Evolutionary conservation across 1,140 invertebrate species (phyloP).

Genomic region (Holotrichia oblita): DNA sequence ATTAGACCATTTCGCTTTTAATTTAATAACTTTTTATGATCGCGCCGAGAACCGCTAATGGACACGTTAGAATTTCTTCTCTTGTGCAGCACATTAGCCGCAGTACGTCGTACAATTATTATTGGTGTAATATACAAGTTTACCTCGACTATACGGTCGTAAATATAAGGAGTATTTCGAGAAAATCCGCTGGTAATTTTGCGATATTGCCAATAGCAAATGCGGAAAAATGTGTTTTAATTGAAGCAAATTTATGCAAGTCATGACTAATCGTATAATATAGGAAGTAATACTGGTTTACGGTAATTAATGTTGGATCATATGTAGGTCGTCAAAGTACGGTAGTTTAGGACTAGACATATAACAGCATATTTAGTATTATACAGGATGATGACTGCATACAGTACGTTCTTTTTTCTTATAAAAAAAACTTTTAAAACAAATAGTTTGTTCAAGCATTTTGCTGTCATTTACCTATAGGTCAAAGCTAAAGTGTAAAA

Average conservation of each 20-base stretch:
- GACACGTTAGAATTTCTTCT: conserved; percentile 12
- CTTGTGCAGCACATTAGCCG: not conserved
- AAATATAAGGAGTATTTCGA: not conserved
- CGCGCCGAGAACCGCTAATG: conserved; percentile 1
- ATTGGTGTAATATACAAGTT: not conserved
- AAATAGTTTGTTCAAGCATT: too few species aligned
- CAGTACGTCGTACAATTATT: not conserved
- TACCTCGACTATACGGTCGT: not conserved
- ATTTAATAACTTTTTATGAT: conserved; percentile 22
- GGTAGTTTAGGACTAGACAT: too few species aligned
- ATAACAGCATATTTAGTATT: too few species aligned
- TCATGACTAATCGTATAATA: not conserved
- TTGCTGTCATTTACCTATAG: too few species aligned
- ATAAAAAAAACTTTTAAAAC: too few species aligned
- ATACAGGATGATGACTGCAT: too few species aligned
- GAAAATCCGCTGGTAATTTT: not conserved
- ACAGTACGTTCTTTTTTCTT: too few species aligned
- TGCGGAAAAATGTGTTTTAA: conserved; percentile 9
- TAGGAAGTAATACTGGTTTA: conserved; percentile 2
- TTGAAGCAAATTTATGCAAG: conserved; percentile 17
- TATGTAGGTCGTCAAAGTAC: not conserved
- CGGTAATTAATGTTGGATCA: not conserved
- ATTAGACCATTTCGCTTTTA: not conserved
- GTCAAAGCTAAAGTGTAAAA: too few species aligned
- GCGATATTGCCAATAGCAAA: not conserved